Conservation (phyloP, 2,888 invertebrate genomes). For the Horisme vitalbata region DNA sequence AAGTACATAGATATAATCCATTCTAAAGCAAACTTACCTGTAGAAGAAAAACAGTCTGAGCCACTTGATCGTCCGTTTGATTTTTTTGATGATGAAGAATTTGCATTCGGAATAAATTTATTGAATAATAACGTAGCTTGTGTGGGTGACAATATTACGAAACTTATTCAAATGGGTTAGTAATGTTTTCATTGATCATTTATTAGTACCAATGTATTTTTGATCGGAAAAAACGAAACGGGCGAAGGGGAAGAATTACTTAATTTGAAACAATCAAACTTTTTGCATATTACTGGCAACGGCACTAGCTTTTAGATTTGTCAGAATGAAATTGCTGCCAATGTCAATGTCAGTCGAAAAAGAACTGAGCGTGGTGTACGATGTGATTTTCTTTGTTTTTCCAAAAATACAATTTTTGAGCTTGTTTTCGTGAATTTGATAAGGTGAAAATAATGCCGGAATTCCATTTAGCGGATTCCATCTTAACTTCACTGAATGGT, state of each 20-base stretch:
- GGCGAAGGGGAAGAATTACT: neutral
- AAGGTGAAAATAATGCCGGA: constrained; percentile 59
- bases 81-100: constrained; percentile 73
- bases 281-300: neutral
- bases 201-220: no score
- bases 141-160: constrained; percentile 70
- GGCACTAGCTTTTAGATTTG: constrained; percentile 7
- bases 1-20: constrained; percentile 64
- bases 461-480: constrained; percentile 62
- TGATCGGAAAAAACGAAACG: no score
- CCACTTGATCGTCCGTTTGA: constrained; percentile 65
- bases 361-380: neutral
- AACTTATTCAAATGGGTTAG: constrained; percentile 72
- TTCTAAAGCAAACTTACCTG: constrained; percentile 59
- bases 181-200: no score
- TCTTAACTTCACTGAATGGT: constrained; percentile 69
- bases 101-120: constrained; percentile 71
- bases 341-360: neutral
- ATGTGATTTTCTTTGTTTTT: neutral
- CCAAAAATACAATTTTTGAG: neutral
- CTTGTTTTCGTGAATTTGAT: constrained; percentile 5
- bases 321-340: neutral
- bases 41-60: constrained; percentile 53
- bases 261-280: neutral
- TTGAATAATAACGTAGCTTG: constrained; percentile 74